phyloP scores from a whole-genome alignment of 2,113 vertebrate species.

The mouse (Mus musculus) region GRCm39 chr7:78756501-78757000 shows the following conservation, averaged over 20 bases:
- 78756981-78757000: not conserved
- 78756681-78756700: not conserved
- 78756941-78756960: not conserved
- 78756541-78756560: not conserved
- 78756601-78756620: not conserved
- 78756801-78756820: not conserved
- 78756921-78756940: not conserved
- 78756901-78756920: not conserved
- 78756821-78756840: not conserved
- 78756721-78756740: not conserved
- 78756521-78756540: not conserved
- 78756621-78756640: not conserved
- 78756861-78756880: not conserved
- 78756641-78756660: not conserved
- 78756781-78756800: slow-evolving; percentile 29
- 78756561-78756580: not conserved
- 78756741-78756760: not conserved
- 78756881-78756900: not conserved
- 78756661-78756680: not conserved
- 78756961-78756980: not conserved
- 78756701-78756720: not conserved
- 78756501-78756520: not conserved
- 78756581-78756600: not conserved
- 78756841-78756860: not conserved
- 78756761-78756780: not conserved